These are phyloP conservation scores for Cephus runcator DNA, from an alignment of 2,888 invertebrate species.

Conservation along the genomic window DNA sequence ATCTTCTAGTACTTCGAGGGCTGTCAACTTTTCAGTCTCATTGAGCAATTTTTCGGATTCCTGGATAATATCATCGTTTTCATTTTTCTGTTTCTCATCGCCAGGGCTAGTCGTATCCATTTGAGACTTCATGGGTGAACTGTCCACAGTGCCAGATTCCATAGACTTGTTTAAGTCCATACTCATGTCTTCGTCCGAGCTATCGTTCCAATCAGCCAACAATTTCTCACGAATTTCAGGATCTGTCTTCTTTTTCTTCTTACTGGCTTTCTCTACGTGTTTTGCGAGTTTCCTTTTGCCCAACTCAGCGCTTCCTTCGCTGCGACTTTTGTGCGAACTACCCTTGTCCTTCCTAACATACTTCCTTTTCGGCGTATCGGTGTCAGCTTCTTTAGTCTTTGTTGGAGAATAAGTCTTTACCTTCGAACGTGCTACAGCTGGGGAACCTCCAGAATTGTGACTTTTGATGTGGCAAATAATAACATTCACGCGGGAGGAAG, in stretches of 20 bases:
- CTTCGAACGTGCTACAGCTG: constrained; percentile 40
- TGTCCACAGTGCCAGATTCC: constrained; percentile 25
- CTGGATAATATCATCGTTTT: constrained; percentile 45
- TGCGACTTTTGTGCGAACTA: constrained; percentile 52
- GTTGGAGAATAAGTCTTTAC: constrained; percentile 41
- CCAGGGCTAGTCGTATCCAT: constrained; percentile 11
- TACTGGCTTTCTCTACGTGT: constrained; percentile 50
- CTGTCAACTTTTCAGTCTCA: constrained; percentile 52
- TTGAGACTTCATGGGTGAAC: constrained; percentile 19
- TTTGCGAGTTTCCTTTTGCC: constrained; percentile 55
- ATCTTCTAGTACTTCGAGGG: constrained; percentile 32
- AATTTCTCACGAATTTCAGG: constrained; percentile 76
- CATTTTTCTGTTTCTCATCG: constrained; percentile 19
- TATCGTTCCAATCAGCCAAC: constrained; percentile 83
- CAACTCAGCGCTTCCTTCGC: constrained; percentile 52
- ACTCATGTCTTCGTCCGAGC: constrained; percentile 66
- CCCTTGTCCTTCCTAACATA: constrained; percentile 63
- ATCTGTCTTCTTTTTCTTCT: constrained; percentile 70
- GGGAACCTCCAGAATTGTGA: constrained; percentile 69
- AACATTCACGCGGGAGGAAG: constrained; percentile 77
- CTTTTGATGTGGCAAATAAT: constrained; percentile 79
- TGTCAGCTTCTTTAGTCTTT: constrained; percentile 29
- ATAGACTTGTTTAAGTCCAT: constrained; percentile 38
- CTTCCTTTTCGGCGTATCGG: constrained; percentile 60
- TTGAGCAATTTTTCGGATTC: constrained; percentile 53